A percentile compares a stretch with the other conserved stretches of the same genome.
Evolutionary conservation across 2,888 invertebrate genomes (phyloP).

Genomic region (Lycia hirtaria): DNA sequence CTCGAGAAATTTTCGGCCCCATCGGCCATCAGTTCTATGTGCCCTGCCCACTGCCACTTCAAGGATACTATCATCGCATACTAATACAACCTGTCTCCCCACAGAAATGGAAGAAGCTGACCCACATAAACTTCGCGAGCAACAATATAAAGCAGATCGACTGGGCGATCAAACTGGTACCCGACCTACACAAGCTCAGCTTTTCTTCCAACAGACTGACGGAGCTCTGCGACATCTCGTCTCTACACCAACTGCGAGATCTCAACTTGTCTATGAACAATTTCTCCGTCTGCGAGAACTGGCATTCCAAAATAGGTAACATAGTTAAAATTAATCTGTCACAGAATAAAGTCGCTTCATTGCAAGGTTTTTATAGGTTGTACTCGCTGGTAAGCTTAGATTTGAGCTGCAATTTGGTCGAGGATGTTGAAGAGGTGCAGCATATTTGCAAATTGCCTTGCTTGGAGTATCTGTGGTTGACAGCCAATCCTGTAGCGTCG

Average conservation of each 20-base stretch:
- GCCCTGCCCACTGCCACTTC: not conserved
- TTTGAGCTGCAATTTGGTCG: slow-evolving; percentile 93
- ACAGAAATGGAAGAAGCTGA: slow-evolving; percentile 89
- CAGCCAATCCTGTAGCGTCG: slow-evolving; percentile 95
- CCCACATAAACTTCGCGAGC: slow-evolving; percentile 90
- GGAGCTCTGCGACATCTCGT: slow-evolving; percentile 90
- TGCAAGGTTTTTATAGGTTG: slow-evolving; percentile 91
- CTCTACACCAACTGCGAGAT: slow-evolving; percentile 90
- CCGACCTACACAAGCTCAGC: slow-evolving; percentile 89
- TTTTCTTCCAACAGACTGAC: slow-evolving; percentile 92
- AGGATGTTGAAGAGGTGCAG: slow-evolving; percentile 92
- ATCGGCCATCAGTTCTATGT: too few species aligned
- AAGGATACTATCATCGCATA: not conserved
- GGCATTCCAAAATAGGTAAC: slow-evolving; percentile 95
- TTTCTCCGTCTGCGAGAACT: slow-evolving; percentile 89
- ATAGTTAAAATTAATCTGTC: slow-evolving; percentile 93
- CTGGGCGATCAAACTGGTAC: slow-evolving; percentile 91
- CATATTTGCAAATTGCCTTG: slow-evolving; percentile 93
- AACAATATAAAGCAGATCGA: slow-evolving; percentile 92
- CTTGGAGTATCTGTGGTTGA: slow-evolving; percentile 93
- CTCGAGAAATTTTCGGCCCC: too few species aligned
- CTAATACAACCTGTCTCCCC: not conserved
- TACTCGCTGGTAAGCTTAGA: slow-evolving; percentile 95
- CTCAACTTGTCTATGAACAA: slow-evolving; percentile 93
- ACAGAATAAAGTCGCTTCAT: slow-evolving; percentile 91